These are phyloP conservation scores for Morpho helenor DNA, from an alignment of 2,888 invertebrate genomes.

Conservation along the genomic window DNA sequence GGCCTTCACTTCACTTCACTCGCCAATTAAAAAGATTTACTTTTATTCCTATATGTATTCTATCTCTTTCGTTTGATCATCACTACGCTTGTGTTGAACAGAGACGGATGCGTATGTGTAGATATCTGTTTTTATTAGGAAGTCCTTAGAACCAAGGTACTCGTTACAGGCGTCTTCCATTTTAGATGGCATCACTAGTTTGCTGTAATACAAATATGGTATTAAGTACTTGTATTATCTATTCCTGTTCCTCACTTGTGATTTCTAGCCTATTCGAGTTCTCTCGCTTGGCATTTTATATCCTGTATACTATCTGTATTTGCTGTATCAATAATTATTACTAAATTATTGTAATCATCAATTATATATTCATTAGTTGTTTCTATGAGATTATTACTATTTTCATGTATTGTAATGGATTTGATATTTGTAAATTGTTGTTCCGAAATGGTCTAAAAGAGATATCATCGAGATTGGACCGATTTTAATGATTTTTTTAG, in stretches of 20 bases:
- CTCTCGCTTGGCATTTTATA: not conserved
- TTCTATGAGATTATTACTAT: no score
- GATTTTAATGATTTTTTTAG: no score
- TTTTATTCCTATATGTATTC: slow-evolving; percentile 7
- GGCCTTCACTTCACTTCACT: slow-evolving; percentile 9
- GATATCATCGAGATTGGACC: no score
- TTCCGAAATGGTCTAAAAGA: no score
- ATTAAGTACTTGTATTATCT: slow-evolving; percentile 25
- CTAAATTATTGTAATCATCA: no score
- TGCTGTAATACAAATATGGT: slow-evolving; percentile 36
- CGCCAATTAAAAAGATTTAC: slow-evolving; percentile 13
- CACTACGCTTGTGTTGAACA: slow-evolving; percentile 1
- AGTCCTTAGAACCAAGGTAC: slow-evolving; percentile 13
- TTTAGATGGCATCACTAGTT: slow-evolving; percentile 50
- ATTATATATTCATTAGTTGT: no score
- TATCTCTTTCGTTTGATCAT: slow-evolving; percentile 5
- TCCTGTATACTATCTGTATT: not conserved
- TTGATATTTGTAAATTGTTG: no score
- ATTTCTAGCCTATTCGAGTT: not conserved
- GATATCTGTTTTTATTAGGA: slow-evolving; percentile 15
- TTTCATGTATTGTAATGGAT: no score
- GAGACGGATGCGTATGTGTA: slow-evolving; percentile 6
- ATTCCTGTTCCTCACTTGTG: slow-evolving; percentile 24
- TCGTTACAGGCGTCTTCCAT: slow-evolving; percentile 59
- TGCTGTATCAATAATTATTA: no score